These are phyloP conservation scores for Parochlus steinenii DNA, from an alignment of 2,888 invertebrate genomes.

Conservation along the genomic window DNA sequence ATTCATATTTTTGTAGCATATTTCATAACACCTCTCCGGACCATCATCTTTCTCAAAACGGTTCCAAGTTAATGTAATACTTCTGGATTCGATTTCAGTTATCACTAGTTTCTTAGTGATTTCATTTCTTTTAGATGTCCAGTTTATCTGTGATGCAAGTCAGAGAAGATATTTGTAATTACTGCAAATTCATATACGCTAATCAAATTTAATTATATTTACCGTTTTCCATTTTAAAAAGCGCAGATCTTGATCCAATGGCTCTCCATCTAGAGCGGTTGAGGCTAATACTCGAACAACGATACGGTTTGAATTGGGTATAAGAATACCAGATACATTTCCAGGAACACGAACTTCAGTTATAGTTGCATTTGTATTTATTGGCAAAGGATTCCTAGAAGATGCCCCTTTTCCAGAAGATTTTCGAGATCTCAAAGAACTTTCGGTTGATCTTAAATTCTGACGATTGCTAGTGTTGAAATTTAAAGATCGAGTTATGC, in stretches of 20 bases:
- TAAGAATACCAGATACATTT: constrained; percentile 26
- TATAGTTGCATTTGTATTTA: neutral
- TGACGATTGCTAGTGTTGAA: too few relatives aligned
- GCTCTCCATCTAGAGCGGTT: constrained; percentile 21
- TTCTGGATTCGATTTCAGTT: constrained; percentile 21
- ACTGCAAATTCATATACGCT: too few relatives aligned
- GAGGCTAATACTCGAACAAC: constrained; percentile 26
- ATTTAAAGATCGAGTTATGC: too few relatives aligned
- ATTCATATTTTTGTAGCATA: constrained; percentile 12
- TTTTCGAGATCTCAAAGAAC: too few relatives aligned
- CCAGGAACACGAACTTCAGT: constrained; percentile 24
- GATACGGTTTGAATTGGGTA: constrained; percentile 23
- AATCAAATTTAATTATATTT: constrained; percentile 14
- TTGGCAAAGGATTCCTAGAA: too few relatives aligned
- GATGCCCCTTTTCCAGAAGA: too few relatives aligned
- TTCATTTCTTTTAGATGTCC: too few relatives aligned
- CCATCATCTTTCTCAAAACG: constrained; percentile 13
- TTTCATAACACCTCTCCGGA: constrained; percentile 15
- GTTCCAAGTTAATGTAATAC: constrained; percentile 20
- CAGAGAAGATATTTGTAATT: too few relatives aligned
- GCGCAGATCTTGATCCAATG: constrained; percentile 25
- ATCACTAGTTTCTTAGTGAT: too few relatives aligned
- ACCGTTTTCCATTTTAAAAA: constrained; percentile 30
- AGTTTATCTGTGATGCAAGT: too few relatives aligned
- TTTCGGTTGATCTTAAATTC: too few relatives aligned